These are phyloP conservation scores for Gallinago undulata DNA, from an alignment of 2,113 vertebrate species.

Conservation along the genomic window DNA sequence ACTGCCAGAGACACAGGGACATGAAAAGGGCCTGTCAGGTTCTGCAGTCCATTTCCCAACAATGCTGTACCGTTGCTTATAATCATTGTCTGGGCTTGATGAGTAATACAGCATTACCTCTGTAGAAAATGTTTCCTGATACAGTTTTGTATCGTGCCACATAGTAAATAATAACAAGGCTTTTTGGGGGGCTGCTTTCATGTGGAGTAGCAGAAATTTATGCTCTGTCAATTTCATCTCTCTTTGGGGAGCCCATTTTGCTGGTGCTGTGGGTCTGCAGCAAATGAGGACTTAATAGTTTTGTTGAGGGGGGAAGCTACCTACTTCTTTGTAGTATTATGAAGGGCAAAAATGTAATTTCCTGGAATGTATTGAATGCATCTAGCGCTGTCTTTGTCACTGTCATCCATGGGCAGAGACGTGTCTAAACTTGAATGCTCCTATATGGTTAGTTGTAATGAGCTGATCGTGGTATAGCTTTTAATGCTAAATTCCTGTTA, in stretches of 20 bases:
- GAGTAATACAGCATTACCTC: not conserved
- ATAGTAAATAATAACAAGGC: not conserved
- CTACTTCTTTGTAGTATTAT: not conserved
- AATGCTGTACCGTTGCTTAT: accelerated
- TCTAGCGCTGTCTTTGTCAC: not conserved
- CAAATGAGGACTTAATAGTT: not conserved
- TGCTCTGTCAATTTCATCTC: not conserved
- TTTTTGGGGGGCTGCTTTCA: not conserved
- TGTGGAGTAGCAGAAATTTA: not conserved
- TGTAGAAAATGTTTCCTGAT: not conserved
- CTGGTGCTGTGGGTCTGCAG: not conserved
- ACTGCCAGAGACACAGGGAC: not conserved
- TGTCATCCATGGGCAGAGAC: not conserved
- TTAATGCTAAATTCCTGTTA: not conserved
- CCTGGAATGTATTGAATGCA: not conserved
- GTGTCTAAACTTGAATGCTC: not conserved
- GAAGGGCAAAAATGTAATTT: constrained; percentile 20
- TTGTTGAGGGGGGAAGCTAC: not conserved
- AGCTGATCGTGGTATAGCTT: not conserved
- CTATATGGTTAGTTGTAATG: not conserved
- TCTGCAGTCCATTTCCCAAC: not conserved
- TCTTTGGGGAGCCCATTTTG: not conserved
- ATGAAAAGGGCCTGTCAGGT: not conserved
- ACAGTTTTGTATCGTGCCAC: not conserved
- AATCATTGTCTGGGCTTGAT: not conserved